Percentiles rank a stretch among this genome's conserved stretches.
Evolutionary conservation across 2,797 vertebrate species (phyloP).

Genomic region (Myotis findleyi): DNA sequence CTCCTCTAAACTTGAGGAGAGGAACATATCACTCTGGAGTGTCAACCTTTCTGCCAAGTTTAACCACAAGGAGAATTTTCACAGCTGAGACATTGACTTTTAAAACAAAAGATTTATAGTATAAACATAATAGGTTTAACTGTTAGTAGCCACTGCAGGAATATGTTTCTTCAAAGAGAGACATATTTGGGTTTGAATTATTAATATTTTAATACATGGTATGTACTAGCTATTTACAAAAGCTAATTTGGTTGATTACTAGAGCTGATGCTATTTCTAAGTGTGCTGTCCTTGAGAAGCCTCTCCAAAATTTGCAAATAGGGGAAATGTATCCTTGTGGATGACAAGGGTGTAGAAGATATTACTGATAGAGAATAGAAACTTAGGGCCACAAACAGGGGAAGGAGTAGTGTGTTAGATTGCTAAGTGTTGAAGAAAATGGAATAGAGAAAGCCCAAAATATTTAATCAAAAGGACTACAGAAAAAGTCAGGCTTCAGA

Average conservation of each 20-base stretch:
- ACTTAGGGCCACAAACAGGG: background rate
- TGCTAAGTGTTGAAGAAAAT: background rate
- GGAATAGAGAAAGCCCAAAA: background rate
- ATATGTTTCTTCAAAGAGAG: background rate
- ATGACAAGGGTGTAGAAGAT: background rate
- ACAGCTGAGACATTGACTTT: slow-evolving; percentile 72
- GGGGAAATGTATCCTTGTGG: background rate
- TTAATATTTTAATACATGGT: slow-evolving; percentile 48
- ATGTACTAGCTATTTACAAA: background rate
- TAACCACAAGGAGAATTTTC: slow-evolving; percentile 72
- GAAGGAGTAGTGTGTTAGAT: background rate
- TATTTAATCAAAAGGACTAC: background rate
- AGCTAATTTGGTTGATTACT: background rate
- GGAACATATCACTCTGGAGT: slow-evolving; percentile 65
- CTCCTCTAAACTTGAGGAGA: slow-evolving; percentile 65
- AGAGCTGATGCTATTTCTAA: background rate
- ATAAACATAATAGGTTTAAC: slow-evolving; percentile 69
- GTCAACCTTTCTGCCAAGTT: slow-evolving; percentile 73
- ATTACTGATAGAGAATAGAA: background rate
- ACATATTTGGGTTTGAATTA: background rate
- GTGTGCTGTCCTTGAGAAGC: background rate
- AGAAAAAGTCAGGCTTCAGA: background rate
- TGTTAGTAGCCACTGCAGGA: background rate
- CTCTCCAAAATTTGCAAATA: background rate
- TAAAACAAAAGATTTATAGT: slow-evolving; percentile 76